Evolutionary conservation across 2,113 vertebrate genomes (phyloP).

Genomic region (Barnardius zonarius): DNA sequence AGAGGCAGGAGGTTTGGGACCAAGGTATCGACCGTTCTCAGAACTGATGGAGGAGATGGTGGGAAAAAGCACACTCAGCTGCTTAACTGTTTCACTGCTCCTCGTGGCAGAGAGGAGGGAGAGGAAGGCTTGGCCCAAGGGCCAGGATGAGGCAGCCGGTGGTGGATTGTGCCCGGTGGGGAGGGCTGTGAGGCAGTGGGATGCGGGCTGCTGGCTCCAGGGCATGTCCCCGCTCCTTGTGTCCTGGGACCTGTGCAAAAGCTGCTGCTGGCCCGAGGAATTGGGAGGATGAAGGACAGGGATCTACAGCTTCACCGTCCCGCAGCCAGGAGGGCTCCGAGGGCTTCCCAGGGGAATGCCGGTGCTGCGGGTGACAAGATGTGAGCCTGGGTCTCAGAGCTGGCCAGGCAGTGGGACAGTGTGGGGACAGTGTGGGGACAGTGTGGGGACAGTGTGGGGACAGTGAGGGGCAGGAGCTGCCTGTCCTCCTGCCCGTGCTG

Average conservation of each 20-base stretch:
- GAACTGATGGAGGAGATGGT: not conserved
- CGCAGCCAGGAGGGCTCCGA: accelerated
- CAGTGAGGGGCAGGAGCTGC: not conserved
- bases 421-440: not conserved
- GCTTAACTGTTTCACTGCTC: not conserved
- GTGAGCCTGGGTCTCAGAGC: accelerated
- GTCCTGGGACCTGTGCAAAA: accelerated
- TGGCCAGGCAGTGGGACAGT: not conserved
- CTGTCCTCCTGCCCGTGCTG: not conserved
- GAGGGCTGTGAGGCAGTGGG: too few relatives aligned
- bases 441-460: too few relatives aligned
- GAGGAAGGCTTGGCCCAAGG: not conserved
- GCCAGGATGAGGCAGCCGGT: accelerated
- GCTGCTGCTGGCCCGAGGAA: accelerated
- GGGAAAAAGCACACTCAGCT: accelerated
- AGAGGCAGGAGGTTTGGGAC: accelerated
- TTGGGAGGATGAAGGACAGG: accelerated
- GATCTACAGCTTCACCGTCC: not conserved
- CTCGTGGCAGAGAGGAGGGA: not conserved
- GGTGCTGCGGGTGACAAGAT: accelerated
- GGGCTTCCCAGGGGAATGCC: accelerated
- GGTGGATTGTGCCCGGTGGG: accelerated
- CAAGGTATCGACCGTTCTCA: not conserved
- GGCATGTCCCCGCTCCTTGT: accelerated
- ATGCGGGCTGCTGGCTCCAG: accelerated